Conservation (phyloP, 2,888 invertebrate species). For the Drosophila subquinaria region DNA sequence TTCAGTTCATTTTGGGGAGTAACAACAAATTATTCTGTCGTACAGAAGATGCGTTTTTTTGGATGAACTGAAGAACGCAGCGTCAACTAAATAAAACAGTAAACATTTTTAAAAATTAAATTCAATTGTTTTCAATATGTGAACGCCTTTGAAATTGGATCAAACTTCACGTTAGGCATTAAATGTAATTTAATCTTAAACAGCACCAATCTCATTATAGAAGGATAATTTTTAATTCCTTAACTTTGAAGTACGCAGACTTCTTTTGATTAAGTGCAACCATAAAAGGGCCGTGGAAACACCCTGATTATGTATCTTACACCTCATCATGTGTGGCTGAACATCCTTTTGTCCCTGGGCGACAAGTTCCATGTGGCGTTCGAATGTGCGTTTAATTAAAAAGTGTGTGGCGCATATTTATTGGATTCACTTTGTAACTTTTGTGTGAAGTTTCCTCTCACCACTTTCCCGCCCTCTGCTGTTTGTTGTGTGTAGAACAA, state of each 20-base stretch:
- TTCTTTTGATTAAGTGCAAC: slow-evolving; percentile 53
- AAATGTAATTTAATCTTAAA: slow-evolving; percentile 26
- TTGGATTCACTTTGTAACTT: slow-evolving; percentile 69
- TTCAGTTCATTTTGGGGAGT: slow-evolving; percentile 57
- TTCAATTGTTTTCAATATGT: slow-evolving; percentile 29
- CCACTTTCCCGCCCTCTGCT: background rate
- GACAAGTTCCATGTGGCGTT: slow-evolving; percentile 19
- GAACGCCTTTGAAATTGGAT: slow-evolving; percentile 21
- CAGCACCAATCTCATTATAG: slow-evolving; percentile 17
- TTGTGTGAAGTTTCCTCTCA: slow-evolving; percentile 14
- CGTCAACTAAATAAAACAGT: slow-evolving; percentile 74
- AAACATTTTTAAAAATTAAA: slow-evolving; percentile 75
- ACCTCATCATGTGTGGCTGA: slow-evolving; percentile 14
- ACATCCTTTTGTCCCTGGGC: slow-evolving; percentile 20
- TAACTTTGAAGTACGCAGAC: slow-evolving; percentile 34
- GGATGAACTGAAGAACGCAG: slow-evolving; percentile 66
- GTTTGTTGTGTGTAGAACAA: slow-evolving; percentile 7
- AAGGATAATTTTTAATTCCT: slow-evolving; percentile 26
- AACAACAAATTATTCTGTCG: slow-evolving; percentile 75
- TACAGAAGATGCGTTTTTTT: slow-evolving; percentile 74
- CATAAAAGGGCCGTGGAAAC: slow-evolving; percentile 28
- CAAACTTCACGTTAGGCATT: slow-evolving; percentile 14
- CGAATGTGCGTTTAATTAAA: slow-evolving; percentile 66
- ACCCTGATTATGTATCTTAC: slow-evolving; percentile 8
- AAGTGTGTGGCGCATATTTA: slow-evolving; percentile 52